Evolutionary conservation across 2,888 invertebrate genomes (phyloP).

Genomic region (Camptogramma bilineatum): DNA sequence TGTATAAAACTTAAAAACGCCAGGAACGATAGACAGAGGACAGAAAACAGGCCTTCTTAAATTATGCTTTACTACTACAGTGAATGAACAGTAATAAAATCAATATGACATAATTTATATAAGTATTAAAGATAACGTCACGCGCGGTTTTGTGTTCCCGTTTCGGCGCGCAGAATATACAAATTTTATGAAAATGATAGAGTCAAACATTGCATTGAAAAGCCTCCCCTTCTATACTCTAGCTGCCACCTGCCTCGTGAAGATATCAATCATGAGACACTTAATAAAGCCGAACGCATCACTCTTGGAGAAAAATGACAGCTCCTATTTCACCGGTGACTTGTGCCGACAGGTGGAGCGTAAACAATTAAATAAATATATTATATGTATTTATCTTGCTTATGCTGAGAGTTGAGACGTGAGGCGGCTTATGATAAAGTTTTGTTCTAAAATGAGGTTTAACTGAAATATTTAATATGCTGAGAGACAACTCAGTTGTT

Average conservation of each 20-base stretch:
- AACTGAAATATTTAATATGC: background rate
- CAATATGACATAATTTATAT: background rate
- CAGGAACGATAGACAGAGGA: too few species aligned
- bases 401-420: conserved; percentile 46
- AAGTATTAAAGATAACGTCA: background rate
- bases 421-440: conserved; percentile 25
- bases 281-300: conserved; percentile 71
- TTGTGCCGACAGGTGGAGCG: conserved; percentile 34
- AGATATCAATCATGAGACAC: conserved; percentile 78
- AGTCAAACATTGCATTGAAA: conserved; percentile 28
- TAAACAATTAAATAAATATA: conserved; percentile 37
- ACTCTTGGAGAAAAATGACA: conserved; percentile 47
- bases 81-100: background rate
- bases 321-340: conserved; percentile 38
- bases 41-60: too few species aligned
- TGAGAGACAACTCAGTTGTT: background rate
- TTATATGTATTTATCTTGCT: conserved; percentile 35
- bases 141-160: background rate
- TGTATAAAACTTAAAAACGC: too few species aligned
- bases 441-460: background rate
- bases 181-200: conserved; percentile 26
- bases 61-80: too few species aligned
- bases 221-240: conserved; percentile 38
- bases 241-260: conserved; percentile 65
- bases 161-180: background rate